Percentiles rank a stretch among this genome's conserved stretches.
Conservation (phyloP, 2,888 invertebrate species). For the Meghimatium bilineatum region DNA sequence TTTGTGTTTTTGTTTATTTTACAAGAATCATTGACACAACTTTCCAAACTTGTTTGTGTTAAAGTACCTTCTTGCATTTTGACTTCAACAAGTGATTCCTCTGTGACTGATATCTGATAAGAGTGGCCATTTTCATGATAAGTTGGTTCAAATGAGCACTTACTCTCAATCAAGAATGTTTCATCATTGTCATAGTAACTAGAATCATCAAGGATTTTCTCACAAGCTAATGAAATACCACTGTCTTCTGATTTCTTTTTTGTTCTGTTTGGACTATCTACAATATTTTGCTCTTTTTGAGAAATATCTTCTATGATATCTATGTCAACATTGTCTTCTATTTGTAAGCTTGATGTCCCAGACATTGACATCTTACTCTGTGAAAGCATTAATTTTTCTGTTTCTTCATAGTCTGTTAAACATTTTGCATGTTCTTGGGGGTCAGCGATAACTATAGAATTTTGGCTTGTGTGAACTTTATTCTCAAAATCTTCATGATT, state of each 20-base stretch:
- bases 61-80: neutral
- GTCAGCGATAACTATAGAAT: neutral
- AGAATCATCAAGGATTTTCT: constrained; percentile 21
- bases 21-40: neutral
- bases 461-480: neutral
- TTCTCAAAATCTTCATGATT: neutral
- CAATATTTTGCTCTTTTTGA: neutral
- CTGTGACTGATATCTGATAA: neutral
- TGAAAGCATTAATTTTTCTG: neutral
- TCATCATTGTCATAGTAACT: neutral
- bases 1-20: neutral
- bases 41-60: neutral
- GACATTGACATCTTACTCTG: neutral
- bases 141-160: neutral
- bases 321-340: neutral
- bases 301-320: neutral
- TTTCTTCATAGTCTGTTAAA: neutral
- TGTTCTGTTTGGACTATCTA: neutral
- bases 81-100: neutral
- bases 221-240: constrained; percentile 35
- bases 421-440: neutral
- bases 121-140: neutral
- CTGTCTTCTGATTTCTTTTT: constrained; percentile 42
- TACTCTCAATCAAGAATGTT: neutral
- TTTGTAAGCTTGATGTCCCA: neutral